Evolutionary conservation across 2,888 invertebrate species (phyloP).

Genomic region (Malthinus seriepunctatus): DNA sequence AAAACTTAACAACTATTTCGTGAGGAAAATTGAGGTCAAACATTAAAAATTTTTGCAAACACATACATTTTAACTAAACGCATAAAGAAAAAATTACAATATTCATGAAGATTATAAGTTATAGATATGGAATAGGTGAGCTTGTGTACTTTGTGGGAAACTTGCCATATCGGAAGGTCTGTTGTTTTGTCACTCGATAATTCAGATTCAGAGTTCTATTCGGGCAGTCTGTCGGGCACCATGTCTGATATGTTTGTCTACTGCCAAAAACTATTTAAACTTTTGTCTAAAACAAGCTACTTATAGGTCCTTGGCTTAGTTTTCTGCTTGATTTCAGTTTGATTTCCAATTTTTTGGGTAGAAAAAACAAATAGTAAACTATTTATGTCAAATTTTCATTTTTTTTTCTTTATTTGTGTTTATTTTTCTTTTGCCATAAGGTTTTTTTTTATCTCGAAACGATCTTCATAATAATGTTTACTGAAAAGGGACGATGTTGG

Average conservation of each 20-base stretch:
- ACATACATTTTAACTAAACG: too few species aligned
- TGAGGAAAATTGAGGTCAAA: not conserved
- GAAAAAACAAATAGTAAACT: not conserved
- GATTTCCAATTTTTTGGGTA: not conserved
- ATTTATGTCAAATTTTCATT: not conserved
- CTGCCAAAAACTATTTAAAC: slow-evolving; percentile 28
- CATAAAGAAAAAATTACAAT: slow-evolving; percentile 12
- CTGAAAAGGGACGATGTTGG: too few species aligned
- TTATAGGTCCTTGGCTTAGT: slow-evolving; percentile 18
- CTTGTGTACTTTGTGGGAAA: slow-evolving; percentile 21
- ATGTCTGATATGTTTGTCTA: slow-evolving; percentile 26
- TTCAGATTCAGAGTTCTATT: slow-evolving; percentile 23
- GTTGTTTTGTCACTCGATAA: slow-evolving; percentile 29
- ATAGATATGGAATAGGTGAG: slow-evolving; percentile 24
- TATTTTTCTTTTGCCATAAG: too few species aligned
- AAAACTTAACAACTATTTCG: not conserved
- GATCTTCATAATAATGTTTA: too few species aligned
- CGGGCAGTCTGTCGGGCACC: slow-evolving; percentile 31
- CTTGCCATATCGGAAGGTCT: slow-evolving; percentile 28
- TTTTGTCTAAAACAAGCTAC: slow-evolving; percentile 15
- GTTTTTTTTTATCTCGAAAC: too few species aligned
- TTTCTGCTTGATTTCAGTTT: slow-evolving; percentile 12
- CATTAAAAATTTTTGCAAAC: not conserved
- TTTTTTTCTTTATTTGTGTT: not conserved
- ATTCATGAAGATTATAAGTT: slow-evolving; percentile 21